Conservation (phyloP, 2,113 vertebrate species). For the Donacobius atricapilla region DNA sequence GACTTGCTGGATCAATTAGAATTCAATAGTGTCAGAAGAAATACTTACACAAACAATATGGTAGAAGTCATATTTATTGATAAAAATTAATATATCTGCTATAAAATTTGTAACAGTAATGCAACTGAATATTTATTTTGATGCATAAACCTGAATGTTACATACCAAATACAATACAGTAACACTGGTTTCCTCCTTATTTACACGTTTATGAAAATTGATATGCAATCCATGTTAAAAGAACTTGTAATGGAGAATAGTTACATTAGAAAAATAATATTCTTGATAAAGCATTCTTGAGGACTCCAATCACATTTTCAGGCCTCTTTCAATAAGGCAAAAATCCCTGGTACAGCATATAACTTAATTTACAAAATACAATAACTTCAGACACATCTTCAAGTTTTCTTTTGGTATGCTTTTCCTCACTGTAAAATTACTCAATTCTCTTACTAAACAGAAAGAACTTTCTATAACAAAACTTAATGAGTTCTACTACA, state of each 20-base stretch:
- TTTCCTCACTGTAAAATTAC: conserved; percentile 70
- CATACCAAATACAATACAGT: conserved; percentile 81
- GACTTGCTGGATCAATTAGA: not conserved
- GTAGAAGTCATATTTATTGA: conserved; percentile 83
- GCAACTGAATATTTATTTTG: conserved; percentile 78
- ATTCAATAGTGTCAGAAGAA: conserved; percentile 7
- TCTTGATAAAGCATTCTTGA: conserved; percentile 82
- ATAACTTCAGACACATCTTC: conserved; percentile 77
- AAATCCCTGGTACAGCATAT: conserved; percentile 79
- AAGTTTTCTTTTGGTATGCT: conserved; percentile 81
- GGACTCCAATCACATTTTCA: conserved; percentile 76
- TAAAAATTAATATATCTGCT: conserved; percentile 83
- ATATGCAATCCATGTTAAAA: conserved; percentile 78
- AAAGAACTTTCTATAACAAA: conserved; percentile 69
- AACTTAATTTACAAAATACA: conserved; percentile 84
- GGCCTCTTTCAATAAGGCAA: conserved; percentile 81
- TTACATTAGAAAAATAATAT: conserved; percentile 85
- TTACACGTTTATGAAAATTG: conserved; percentile 81
- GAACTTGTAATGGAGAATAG: conserved; percentile 76
- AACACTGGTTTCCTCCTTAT: conserved; percentile 77
- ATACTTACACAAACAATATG: conserved; percentile 50
- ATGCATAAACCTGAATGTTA: conserved; percentile 81
- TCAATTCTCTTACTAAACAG: conserved; percentile 65
- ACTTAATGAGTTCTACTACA: conserved; percentile 70
- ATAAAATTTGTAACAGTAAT: conserved; percentile 84